Percentiles rank a stretch among this genome's conserved stretches.
phyloP scores from a whole-genome alignment of 2,888 invertebrate species.

The Caradrina kadenii region DNA sequence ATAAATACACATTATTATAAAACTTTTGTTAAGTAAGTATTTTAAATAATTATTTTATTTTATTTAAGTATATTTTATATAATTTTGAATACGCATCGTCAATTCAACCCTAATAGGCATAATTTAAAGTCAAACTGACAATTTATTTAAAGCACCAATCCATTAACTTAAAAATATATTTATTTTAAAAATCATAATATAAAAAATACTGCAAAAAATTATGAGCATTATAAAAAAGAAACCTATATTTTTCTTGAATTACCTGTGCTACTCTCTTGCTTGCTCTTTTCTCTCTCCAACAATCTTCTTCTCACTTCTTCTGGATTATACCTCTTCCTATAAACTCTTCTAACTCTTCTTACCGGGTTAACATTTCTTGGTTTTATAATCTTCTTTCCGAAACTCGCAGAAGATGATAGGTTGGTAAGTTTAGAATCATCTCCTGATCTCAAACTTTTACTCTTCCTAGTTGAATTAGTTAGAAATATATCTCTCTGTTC shows the following conservation, averaged over 20 bases:
- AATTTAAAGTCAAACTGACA: slow-evolving; percentile 86
- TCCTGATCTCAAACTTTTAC: slow-evolving; percentile 64
- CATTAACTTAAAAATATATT: slow-evolving; percentile 32
- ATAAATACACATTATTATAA: slow-evolving; percentile 6
- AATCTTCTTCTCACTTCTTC: slow-evolving; percentile 88
- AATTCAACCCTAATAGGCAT: slow-evolving; percentile 80
- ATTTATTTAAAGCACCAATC: slow-evolving; percentile 67
- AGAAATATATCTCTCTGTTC: slow-evolving; percentile 79
- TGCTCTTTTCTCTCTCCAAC: slow-evolving; percentile 83
- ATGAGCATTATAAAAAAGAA: slow-evolving; percentile 16
- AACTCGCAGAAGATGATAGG: slow-evolving; percentile 71
- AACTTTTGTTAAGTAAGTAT: not conserved
- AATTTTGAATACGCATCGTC: slow-evolving; percentile 78
- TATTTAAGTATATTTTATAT: no score
- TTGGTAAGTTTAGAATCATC: slow-evolving; percentile 73
- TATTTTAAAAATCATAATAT: slow-evolving; percentile 4
- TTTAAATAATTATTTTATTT: not conserved
- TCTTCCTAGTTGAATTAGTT: slow-evolving; percentile 74
- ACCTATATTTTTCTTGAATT: slow-evolving; percentile 39
- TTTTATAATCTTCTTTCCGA: slow-evolving; percentile 77
- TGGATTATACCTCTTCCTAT: slow-evolving; percentile 87
- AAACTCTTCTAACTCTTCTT: slow-evolving; percentile 85
- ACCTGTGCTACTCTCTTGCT: slow-evolving; percentile 66
- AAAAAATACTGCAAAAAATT: slow-evolving; percentile 27
- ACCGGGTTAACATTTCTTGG: slow-evolving; percentile 83